Conservation (phyloP, 2,113 vertebrate genomes). For the Puma concolor region DNA sequence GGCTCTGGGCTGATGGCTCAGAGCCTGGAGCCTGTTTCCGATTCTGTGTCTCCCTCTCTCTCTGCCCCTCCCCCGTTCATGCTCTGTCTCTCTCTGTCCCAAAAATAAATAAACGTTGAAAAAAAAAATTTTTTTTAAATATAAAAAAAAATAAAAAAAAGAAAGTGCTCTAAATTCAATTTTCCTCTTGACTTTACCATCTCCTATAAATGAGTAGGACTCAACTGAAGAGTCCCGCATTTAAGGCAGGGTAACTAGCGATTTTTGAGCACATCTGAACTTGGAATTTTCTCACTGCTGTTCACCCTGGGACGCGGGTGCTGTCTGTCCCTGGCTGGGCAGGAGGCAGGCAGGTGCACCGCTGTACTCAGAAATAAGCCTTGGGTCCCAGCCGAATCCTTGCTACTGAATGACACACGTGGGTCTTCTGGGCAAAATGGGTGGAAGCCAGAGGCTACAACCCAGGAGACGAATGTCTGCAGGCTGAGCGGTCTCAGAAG, state of each 20-base stretch:
- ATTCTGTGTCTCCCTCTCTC: no score
- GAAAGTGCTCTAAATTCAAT: not conserved
- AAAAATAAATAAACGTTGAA: no score
- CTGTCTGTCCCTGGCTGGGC: not conserved
- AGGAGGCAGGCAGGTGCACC: not conserved
- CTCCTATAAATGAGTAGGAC: not conserved
- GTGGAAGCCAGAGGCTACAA: not conserved
- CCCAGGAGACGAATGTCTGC: accelerated
- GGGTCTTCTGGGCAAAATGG: not conserved
- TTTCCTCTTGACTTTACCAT: not conserved
- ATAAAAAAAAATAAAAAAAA: no score
- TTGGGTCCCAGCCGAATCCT: not conserved
- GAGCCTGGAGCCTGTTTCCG: no score
- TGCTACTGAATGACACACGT: accelerated
- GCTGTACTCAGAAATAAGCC: no score
- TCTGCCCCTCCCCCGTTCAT: no score
- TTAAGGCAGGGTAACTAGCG: not conserved
- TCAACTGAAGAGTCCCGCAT: not conserved
- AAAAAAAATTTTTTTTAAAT: no score
- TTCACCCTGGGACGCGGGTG: not conserved
- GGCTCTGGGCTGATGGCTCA: no score
- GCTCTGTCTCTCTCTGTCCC: no score
- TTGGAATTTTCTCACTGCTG: not conserved
- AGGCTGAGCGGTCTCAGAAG: no score
- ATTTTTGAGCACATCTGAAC: not conserved